A percentile compares a stretch with the other conserved stretches of the same genome.
Evolutionary conservation across 1,140 invertebrate genomes (phyloP).

Genomic region (Daktulosphaira vitifoliae): DNA sequence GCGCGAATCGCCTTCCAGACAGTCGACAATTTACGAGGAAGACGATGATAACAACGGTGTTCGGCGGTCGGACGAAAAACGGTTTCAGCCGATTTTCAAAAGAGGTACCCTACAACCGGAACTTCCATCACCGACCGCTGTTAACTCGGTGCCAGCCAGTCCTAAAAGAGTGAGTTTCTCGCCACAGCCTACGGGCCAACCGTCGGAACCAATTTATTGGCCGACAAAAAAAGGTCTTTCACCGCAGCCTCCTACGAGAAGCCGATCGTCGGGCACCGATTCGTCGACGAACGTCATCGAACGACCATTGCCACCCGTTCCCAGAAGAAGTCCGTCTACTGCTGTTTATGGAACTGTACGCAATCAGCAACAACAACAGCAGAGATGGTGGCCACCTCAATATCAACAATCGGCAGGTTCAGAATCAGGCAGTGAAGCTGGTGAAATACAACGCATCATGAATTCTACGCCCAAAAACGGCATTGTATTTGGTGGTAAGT

Average conservation of each 20-base stretch:
- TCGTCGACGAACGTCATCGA: constrained; percentile 7
- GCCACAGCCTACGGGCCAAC: background rate
- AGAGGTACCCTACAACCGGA: background rate
- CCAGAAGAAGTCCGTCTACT: constrained; percentile 17
- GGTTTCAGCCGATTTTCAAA: constrained; percentile 26
- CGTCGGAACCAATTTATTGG: constrained; percentile 33
- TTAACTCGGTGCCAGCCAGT: background rate
- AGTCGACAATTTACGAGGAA: constrained; percentile 36
- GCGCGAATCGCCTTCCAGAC: constrained; percentile 17
- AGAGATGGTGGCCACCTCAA: constrained; percentile 24
- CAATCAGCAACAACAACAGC: constrained; percentile 22
- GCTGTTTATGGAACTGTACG: constrained; percentile 15
- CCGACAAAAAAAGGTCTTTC: constrained; percentile 37
- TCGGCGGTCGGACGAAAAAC: background rate
- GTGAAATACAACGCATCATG: constrained; percentile 39
- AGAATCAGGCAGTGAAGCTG: constrained; percentile 40
- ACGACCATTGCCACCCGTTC: constrained; percentile 34
- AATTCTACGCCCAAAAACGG: constrained; percentile 15
- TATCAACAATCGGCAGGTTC: constrained; percentile 37
- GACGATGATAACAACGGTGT: constrained; percentile 18
- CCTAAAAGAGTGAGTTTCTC: constrained; percentile 22
- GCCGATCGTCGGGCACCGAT: background rate
- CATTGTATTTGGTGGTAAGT: background rate
- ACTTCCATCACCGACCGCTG: background rate
- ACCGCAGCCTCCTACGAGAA: constrained; percentile 36